Conservation (phyloP, 1,140 invertebrate species). For the Fopius arisanus region DNA sequence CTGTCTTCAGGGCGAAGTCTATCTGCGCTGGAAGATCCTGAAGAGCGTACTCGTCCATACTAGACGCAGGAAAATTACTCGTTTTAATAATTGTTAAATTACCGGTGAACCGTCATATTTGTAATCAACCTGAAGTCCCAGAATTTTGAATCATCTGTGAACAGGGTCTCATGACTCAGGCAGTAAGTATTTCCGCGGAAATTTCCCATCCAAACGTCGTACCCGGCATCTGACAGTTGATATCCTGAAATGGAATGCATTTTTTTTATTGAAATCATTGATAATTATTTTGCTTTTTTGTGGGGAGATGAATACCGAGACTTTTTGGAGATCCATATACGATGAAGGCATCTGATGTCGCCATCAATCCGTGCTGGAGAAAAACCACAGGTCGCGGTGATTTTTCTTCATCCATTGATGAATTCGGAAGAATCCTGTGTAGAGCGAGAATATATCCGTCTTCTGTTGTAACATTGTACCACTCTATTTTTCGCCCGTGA, state of each 20-base stretch:
- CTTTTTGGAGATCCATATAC: neutral
- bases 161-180: slow-evolving; percentile 50
- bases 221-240: slow-evolving; percentile 73
- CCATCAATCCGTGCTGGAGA: neutral
- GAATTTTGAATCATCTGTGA: slow-evolving; percentile 56
- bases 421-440: neutral
- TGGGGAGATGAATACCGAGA: neutral
- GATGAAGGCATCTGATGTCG: neutral
- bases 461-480: neutral
- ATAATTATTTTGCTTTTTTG: no score
- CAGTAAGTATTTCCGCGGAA: slow-evolving; percentile 67
- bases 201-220: slow-evolving; percentile 76
- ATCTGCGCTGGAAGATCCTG: neutral
- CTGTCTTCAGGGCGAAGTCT: neutral
- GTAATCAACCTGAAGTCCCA: slow-evolving; percentile 65
- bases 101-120: no score
- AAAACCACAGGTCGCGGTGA: neutral
- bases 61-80: neutral
- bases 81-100: no score
- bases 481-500: no score
- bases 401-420: neutral
- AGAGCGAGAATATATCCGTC: neutral
- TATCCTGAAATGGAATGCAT: slow-evolving; percentile 48
- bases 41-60: neutral
- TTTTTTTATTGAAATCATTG: neutral